Base-by-base conservation (phyloP, 2,113 vertebrate species). In the Phyllostomus hastatus region DNA sequence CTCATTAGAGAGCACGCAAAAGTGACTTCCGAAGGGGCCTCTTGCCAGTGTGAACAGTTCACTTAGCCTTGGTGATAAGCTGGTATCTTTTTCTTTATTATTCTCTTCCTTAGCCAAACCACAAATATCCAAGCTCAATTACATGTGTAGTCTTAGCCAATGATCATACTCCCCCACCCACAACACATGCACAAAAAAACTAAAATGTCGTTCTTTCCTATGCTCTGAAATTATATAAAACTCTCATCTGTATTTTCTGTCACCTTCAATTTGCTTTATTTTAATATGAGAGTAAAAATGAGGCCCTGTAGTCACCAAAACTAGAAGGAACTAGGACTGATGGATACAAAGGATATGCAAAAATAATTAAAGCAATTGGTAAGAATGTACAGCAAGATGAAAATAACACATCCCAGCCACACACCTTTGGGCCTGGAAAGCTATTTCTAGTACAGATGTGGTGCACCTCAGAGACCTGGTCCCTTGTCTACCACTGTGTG, bases 221-320 rank as follows among this genome's bases (percentile, higher is more conserved):
- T n/a, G 35, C 15, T 91, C 50, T 66, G 50, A 79, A 87, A 89
- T 93, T 91, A 67, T 61, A 43, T 73, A 83, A 82, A 91, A 48
- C 31, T 72, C 69, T 80, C 35, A 26, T 54, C 35, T 84, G 54
- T 57, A 91, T 46, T 95, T 95, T 87, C 83, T 91, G 24, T 84
- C 70, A 59, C 31, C 52, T 86, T 22, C 52, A 79, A 83, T 93
- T 93, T 97, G 28, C 11, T 76, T 95, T 91, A 81, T 69, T 91
- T 92, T 81, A 96, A 50, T 43, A 54, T 1, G 20, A 91, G 5
- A 12, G 9, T 88, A 69, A 91, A 95, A 86, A 46, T 70, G 46
- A 78, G 22, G 20, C 38, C 31, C 48, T 38, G 0, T 61, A 83
- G 91, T 93, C 24, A 72, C 9, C 35, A 59, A 87, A 88, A 41